Percentiles rank a stretch among this genome's conserved stretches.
phyloP scores from a whole-genome alignment of 2,113 vertebrate species.

The Sebastes fasciatus region DNA sequence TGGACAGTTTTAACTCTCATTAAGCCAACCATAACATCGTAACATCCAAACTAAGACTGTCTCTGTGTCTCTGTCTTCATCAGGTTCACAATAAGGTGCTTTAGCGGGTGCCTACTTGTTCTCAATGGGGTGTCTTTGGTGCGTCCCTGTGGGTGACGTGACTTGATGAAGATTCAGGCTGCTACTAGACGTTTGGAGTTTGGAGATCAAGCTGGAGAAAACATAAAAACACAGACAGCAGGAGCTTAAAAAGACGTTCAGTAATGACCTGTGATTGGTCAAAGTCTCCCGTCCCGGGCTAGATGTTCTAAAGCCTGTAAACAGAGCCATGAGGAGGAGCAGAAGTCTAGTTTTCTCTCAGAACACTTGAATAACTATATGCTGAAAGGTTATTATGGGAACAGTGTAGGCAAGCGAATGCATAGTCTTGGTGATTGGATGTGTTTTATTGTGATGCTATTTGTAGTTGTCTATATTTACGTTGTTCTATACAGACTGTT shows the following conservation, averaged over 20 bases:
- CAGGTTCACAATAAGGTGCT: background rate
- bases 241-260: background rate
- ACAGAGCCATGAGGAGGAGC: too few species aligned
- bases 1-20: background rate
- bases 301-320: too few species aligned
- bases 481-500: background rate
- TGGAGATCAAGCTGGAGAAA: background rate
- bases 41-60: background rate
- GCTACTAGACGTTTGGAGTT: background rate
- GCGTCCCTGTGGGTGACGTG: accelerated
- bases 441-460: background rate
- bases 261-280: background rate
- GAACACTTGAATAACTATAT: too few species aligned
- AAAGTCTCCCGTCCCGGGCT: too few species aligned
- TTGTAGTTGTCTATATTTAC: background rate
- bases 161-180: background rate
- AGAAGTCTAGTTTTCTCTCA: too few species aligned
- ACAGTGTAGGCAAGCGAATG: background rate
- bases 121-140: background rate
- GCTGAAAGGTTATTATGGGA: too few species aligned
- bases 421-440: background rate
- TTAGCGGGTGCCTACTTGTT: background rate
- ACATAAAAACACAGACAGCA: background rate
- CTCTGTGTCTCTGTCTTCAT: background rate
- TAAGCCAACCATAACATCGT: background rate